Evolutionary conservation across 2,797 vertebrate species (phyloP).

Genomic region (Falco rusticolus): DNA sequence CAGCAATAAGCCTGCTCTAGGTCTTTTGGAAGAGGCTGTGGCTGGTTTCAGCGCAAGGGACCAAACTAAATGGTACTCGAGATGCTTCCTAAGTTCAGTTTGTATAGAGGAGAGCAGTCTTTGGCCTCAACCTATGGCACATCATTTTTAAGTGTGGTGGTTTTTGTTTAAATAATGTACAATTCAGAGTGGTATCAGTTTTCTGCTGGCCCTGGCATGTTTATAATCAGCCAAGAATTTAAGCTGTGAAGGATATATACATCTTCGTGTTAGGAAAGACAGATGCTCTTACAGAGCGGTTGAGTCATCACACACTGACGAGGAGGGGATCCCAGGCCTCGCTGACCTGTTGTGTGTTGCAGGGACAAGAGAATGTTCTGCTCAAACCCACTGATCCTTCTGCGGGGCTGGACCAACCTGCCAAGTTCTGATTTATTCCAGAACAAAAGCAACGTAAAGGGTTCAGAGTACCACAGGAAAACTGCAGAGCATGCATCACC

Average conservation of each 20-base stretch:
- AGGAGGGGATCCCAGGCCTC: background rate
- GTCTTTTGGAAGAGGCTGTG: background rate
- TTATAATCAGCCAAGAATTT: background rate
- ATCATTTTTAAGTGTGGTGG: background rate
- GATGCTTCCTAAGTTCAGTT: background rate
- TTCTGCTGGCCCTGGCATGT: background rate
- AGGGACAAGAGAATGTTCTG: background rate
- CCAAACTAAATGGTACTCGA: background rate
- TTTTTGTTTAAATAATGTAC: background rate
- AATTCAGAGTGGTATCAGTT: background rate
- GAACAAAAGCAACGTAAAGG: background rate
- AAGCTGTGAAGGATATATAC: background rate
- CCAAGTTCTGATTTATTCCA: background rate
- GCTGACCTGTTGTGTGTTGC: background rate
- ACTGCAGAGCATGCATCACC: background rate
- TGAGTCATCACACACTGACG: background rate
- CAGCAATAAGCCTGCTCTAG: background rate
- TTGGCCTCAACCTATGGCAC: background rate
- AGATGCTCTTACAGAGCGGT: background rate
- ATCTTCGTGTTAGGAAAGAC: background rate
- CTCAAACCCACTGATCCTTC: background rate
- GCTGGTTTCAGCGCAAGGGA: background rate
- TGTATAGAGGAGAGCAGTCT: background rate
- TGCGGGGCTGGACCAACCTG: background rate
- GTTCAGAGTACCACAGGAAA: background rate